Evolutionary conservation across 1,140 invertebrate genomes (phyloP), one percentile per base, ranked within the genome.

Genomic region (Drosophila mojavensis): DNA sequence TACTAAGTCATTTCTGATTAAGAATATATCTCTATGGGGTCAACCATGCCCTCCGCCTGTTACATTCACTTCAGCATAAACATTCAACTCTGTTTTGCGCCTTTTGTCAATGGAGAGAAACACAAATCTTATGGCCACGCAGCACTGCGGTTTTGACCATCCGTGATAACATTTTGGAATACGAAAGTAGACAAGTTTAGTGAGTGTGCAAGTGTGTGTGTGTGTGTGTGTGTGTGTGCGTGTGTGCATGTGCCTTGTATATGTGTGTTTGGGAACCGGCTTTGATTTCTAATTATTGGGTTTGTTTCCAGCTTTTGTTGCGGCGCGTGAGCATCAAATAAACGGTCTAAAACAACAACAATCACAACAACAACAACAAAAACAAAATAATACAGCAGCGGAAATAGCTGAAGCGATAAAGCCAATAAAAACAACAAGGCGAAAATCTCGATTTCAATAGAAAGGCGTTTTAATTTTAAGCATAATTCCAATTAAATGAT

Each of bases 251-350:
- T 36, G 20, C 50, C n/a, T 55, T 55, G 3, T 33, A 9, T 9
- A 13, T 45, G 59, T 62, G 56, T 53, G 51, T 45, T 75, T 66
- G 62, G 64, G 33, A 86, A 86, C 83, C 83, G 83, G 83, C 83
- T 84, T 88, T 78, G 83, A 88, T 89, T 88, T 89, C 83, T 89
- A 88, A 89, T 89, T 88, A 88, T 86, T 86, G 69, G 76, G 66
- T 67, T 82, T 72, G 67, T 64, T 70, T 67, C 48, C 36, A 39
- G 15, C 55, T 50, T 79, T 58, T 70, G 43, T 54, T 53, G 48
- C 48, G 68, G 74, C 81, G 78, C 80, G 84, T 89, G 84, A 88
- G 69, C 84, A 78, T 83, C 50, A 69, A 88, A 74, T 79, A 82
- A 86, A 81, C 66, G 64, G 75, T 75, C 79, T 69, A 79, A 84